A percentile compares a stretch with the other conserved stretches of the same genome.
These are phyloP conservation scores for Cetoscarus ocellatus DNA, from an alignment of 2,797 vertebrate genomes.

Conservation along the genomic window DNA sequence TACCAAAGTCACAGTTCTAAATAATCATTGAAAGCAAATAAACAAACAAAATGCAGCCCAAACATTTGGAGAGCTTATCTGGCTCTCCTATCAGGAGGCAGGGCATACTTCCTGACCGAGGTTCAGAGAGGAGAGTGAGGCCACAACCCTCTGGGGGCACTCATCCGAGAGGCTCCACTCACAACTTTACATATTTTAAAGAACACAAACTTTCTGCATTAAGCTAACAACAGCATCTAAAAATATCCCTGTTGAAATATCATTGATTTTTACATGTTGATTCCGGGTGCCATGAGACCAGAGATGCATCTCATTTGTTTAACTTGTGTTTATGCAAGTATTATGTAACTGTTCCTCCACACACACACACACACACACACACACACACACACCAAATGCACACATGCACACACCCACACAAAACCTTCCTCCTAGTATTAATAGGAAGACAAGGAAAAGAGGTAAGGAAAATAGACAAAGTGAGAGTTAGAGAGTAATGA, in stretches of 20 bases:
- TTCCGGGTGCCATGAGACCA: constrained; percentile 10
- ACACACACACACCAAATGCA: neutral
- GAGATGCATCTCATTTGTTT: constrained; percentile 27
- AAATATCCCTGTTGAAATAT: neutral
- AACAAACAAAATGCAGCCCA: constrained; percentile 71
- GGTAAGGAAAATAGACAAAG: neutral
- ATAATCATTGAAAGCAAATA: constrained; percentile 67
- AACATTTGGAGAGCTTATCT: constrained; percentile 76
- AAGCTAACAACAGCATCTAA: neutral
- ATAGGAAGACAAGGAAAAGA: constrained; percentile 17
- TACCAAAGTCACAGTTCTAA: constrained; percentile 35
- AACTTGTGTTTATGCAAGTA: constrained; percentile 49
- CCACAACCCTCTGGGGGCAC: constrained; percentile 51
- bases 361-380: constrained; percentile 14
- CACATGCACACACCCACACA: constrained; percentile 16
- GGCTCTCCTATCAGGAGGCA: constrained; percentile 73
- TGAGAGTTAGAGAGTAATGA: constrained; percentile 9
- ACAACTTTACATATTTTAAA: constrained; percentile 16
- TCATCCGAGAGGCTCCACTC: constrained; percentile 22
- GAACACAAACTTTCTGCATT: constrained; percentile 2
- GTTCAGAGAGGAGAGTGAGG: constrained; percentile 46
- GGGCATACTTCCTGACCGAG: constrained; percentile 79
- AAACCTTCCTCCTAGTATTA: neutral
- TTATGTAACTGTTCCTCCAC: constrained; percentile 60
- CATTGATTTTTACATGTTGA: constrained; percentile 16